These are phyloP conservation scores for Ifrita kowaldi DNA, from an alignment of 2,113 vertebrate genomes.

Conservation along the genomic window DNA sequence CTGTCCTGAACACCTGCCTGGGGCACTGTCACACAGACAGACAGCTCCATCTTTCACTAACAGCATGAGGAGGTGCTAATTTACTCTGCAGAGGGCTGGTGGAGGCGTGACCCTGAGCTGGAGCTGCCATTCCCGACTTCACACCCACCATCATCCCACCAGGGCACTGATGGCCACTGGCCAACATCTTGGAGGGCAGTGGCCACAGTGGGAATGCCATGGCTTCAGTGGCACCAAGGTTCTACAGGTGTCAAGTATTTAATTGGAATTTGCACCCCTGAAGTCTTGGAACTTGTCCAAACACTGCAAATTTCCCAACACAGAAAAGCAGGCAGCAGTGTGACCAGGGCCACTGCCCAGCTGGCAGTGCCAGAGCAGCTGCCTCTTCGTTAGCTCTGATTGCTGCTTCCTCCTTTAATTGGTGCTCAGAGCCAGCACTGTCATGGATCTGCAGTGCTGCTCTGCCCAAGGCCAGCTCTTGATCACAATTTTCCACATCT, in stretches of 20 bases:
- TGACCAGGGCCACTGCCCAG: neutral
- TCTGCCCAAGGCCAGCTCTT: neutral
- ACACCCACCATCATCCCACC: neutral
- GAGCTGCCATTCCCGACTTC: neutral
- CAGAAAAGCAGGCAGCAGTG: fast-evolving
- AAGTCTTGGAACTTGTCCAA: neutral
- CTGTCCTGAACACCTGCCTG: neutral
- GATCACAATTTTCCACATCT: neutral
- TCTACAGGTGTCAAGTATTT: neutral
- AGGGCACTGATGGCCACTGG: neutral
- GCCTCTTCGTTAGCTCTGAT: neutral
- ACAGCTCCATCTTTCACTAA: neutral
- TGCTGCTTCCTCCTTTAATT: neutral
- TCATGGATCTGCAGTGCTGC: neutral
- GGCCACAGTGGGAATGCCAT: neutral
- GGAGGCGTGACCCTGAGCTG: neutral
- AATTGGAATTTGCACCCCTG: neutral
- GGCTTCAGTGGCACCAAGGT: neutral
- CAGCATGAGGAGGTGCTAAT: neutral
- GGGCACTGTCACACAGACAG: fast-evolving
- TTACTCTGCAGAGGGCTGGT: neutral
- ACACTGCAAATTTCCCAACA: fast-evolving
- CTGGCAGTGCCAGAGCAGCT: neutral
- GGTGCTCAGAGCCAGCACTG: neutral
- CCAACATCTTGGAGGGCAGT: neutral